A percentile compares a stretch with the other conserved stretches of the same genome.
These are phyloP conservation scores for Sebastes taczanowskii DNA, from an alignment of 2,797 vertebrate genomes.

Conservation along the genomic window DNA sequence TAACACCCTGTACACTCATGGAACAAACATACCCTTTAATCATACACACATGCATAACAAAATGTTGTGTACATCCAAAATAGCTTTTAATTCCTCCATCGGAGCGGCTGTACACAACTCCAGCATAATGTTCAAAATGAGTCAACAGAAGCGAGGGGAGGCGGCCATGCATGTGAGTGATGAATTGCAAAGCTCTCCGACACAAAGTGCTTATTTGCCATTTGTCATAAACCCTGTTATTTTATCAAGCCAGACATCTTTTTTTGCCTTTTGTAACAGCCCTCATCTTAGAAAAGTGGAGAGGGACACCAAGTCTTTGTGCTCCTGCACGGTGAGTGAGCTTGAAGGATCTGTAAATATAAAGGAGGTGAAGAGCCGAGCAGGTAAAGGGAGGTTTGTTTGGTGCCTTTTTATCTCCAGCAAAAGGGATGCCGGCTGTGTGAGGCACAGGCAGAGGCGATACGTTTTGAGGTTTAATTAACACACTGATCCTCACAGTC, in stretches of 20 bases:
- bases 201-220: slow-evolving; percentile 62
- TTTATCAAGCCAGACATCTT: slow-evolving; percentile 23
- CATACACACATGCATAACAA: slow-evolving; percentile 74
- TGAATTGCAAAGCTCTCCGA: slow-evolving; percentile 45
- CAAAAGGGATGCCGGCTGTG: slow-evolving; percentile 12
- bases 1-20: slow-evolving; percentile 69
- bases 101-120: slow-evolving; percentile 55
- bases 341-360: slow-evolving; percentile 18
- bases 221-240: slow-evolving; percentile 42
- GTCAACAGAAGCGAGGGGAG: slow-evolving; percentile 38
- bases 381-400: slow-evolving; percentile 25
- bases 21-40: slow-evolving; percentile 58
- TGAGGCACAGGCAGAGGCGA: slow-evolving; percentile 62
- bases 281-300: slow-evolving; percentile 31
- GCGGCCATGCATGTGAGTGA: slow-evolving; percentile 68
- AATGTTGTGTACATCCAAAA: slow-evolving; percentile 68
- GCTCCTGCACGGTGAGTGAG: slow-evolving; percentile 22
- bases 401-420: slow-evolving; percentile 52
- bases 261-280: slow-evolving; percentile 30
- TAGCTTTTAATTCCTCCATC: slow-evolving; percentile 29
- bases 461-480: background rate
- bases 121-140: slow-evolving; percentile 51
- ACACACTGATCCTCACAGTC: slow-evolving; percentile 57
- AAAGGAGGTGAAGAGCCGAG: slow-evolving; percentile 22
- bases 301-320: slow-evolving; percentile 23